A percentile compares a stretch with the other conserved stretches of the same genome.
Evolutionary conservation across 2,888 invertebrate genomes (phyloP).

Genomic region (Tetranychus truncatus): DNA sequence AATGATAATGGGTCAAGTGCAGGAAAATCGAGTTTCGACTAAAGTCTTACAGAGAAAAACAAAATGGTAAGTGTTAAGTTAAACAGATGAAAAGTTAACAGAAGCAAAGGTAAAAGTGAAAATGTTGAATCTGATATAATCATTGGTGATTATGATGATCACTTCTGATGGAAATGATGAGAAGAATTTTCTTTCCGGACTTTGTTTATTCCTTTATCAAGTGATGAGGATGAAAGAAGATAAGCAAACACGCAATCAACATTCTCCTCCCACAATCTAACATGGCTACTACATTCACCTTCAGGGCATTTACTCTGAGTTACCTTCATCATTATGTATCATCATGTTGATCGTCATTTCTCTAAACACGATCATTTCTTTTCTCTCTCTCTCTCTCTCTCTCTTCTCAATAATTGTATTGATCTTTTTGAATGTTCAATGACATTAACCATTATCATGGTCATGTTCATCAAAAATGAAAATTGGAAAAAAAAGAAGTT

Average conservation of each 20-base stretch:
- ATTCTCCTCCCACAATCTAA: not conserved
- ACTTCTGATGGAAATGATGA: not conserved
- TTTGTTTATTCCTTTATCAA: not conserved
- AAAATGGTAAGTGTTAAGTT: too few species aligned
- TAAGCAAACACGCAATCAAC: not conserved
- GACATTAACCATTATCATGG: not conserved
- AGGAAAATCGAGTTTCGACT: too few species aligned
- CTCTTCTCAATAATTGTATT: not conserved
- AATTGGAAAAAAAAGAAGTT: not conserved
- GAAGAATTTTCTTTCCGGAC: not conserved
- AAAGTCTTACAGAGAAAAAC: too few species aligned
- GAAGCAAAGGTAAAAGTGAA: not conserved
- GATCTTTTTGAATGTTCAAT: not conserved
- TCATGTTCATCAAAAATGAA: not conserved
- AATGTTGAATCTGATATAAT: not conserved
- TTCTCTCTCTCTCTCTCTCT: not conserved
- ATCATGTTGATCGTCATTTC: not conserved
- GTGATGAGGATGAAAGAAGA: not conserved
- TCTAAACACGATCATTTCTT: not conserved
- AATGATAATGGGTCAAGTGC: too few species aligned
- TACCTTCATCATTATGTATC: not conserved
- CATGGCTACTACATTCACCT: not conserved
- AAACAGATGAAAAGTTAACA: too few species aligned
- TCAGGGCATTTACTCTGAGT: not conserved
- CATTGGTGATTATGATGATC: not conserved